Conservation (phyloP, 2,797 vertebrate genomes). For the Heliangelus exortis region DNA sequence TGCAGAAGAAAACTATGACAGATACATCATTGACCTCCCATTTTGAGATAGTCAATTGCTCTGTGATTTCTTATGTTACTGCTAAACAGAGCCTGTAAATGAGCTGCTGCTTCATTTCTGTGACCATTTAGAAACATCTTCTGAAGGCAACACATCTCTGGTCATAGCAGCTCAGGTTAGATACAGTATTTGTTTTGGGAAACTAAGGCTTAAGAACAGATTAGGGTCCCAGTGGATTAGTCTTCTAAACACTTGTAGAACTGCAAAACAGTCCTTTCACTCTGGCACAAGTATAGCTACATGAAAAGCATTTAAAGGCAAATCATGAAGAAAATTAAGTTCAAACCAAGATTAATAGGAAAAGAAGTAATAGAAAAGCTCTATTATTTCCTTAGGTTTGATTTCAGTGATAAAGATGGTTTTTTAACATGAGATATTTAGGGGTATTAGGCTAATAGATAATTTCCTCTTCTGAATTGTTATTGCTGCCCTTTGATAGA, state of each 20-base stretch:
- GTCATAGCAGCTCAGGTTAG: not conserved
- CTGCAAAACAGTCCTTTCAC: not conserved
- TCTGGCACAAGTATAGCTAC: not conserved
- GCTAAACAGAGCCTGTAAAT: not conserved
- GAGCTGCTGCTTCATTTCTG: not conserved
- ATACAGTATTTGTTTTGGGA: constrained; percentile 10
- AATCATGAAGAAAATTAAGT: not conserved
- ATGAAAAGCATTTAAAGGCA: not conserved
- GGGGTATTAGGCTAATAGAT: not conserved
- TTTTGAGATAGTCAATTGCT: not conserved
- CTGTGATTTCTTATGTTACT: not conserved
- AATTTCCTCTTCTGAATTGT: not conserved
- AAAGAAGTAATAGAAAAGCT: not conserved
- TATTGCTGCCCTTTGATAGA: not conserved
- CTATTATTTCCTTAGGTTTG: not conserved
- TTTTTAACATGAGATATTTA: not conserved
- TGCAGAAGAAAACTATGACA: not conserved
- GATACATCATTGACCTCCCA: not conserved
- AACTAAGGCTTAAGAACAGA: constrained; percentile 2
- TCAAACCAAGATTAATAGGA: not conserved
- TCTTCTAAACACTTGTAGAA: not conserved
- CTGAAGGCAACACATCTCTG: fast-evolving
- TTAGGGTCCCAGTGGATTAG: not conserved
- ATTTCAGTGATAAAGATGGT: not conserved
- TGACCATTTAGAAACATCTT: not conserved